Base-by-base conservation (phyloP, 2,797 vertebrate genomes). In the Lates japonicus region DNA sequence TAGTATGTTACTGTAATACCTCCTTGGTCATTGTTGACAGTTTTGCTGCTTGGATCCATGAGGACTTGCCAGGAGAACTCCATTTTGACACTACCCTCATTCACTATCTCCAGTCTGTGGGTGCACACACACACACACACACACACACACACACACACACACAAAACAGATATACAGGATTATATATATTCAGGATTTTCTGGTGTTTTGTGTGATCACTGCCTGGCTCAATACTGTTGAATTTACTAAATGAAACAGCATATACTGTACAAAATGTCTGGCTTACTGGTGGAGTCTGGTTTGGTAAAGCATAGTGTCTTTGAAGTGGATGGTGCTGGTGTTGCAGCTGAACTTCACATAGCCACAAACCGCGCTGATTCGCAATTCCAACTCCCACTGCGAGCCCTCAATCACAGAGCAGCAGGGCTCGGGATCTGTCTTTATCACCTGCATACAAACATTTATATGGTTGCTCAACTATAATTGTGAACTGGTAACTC, bases 261-360 rank as follows among this genome's bases (percentile, higher is more conserved):
- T 25, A 22, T 4, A 35, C 4, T 59, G 10, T 1, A 12, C 10
- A 35, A 9, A 25, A 22, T 67, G 63, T 3, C 7, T 17, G 55
- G 96, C 98, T 96, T 90, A 99, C 98, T 91, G 85, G 76, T 95
- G 95, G 0, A 88, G 86, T 25, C 95, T 94, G 0, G 93, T 96
- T 85, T 97, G 97, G 92, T 96, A 97, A 59, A 97, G 92, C 81
- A 96, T 77, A 0, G 97, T 97, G 19, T 99, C 96, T 91, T 95
- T 94, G 86, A 98, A 96, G 54, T 59, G 82, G 76, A 99, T 88
- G 0, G 69, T 0, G 0, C 88, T 69, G 0, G 37, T 80, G 11
- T 82, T 82, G 87, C 96, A 95, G 42, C 81, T 87, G 83, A 96
- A 96, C 13, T 95, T 89, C 0, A 92, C 75, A 0, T 95, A 96